Evolutionary conservation across 2,797 vertebrate genomes (phyloP).

Genomic region (Rhabdophis nuchalis): DNA sequence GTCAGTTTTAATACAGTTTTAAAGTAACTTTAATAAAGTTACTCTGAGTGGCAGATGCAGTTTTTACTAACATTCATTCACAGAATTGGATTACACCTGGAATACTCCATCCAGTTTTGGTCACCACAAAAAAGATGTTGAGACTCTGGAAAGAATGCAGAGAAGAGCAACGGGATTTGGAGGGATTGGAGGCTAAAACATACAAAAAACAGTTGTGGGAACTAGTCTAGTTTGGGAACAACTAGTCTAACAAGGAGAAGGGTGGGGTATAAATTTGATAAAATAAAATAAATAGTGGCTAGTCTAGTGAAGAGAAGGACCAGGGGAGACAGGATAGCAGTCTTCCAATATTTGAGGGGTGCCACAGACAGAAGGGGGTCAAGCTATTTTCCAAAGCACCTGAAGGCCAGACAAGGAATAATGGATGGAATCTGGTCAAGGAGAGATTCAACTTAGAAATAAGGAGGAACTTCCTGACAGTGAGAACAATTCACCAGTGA

Average conservation of each 20-base stretch:
- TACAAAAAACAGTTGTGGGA: background rate
- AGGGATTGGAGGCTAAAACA: background rate
- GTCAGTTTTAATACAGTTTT: background rate
- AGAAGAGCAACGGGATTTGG: background rate
- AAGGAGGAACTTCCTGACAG: background rate
- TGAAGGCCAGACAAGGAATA: background rate
- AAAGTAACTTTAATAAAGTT: background rate
- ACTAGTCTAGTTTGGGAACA: too few species aligned
- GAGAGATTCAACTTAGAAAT: background rate
- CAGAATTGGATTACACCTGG: background rate
- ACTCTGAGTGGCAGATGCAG: background rate
- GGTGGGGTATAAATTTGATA: too few species aligned
- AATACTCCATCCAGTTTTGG: background rate
- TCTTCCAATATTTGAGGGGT: background rate
- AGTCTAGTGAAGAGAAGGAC: background rate
- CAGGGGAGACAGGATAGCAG: background rate
- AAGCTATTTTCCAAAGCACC: background rate
- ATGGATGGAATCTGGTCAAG: background rate
- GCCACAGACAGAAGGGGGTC: background rate
- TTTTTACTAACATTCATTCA: background rate
- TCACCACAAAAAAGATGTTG: background rate
- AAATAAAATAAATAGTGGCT: too few species aligned
- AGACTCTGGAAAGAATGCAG: background rate
- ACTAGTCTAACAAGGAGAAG: too few species aligned
- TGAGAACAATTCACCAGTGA: background rate